phyloP scores from a whole-genome alignment of 2,113 vertebrate genomes.

The Brachypteracias leptosomus region DNA sequence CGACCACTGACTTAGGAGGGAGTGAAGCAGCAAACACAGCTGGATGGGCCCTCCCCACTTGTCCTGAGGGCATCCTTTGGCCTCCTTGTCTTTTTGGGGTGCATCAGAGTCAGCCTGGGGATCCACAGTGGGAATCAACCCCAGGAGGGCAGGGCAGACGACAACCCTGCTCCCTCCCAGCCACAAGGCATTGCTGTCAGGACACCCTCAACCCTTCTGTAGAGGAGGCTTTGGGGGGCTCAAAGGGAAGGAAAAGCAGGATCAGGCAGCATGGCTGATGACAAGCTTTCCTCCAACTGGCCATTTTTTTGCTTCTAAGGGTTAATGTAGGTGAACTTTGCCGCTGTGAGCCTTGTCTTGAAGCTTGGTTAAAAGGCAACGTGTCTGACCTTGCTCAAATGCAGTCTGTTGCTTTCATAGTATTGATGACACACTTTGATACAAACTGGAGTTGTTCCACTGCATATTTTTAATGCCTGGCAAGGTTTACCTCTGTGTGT shows the following conservation, averaged over 20 bases:
- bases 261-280: not conserved
- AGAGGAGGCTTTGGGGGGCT: not conserved
- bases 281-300: not conserved
- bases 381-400: not conserved
- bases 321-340: not conserved
- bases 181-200: accelerated
- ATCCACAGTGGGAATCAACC: not conserved
- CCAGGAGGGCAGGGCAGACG: not conserved
- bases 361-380: not conserved
- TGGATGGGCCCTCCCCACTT: accelerated
- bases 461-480: not conserved
- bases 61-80: not conserved
- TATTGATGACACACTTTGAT: not conserved
- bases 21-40: not conserved
- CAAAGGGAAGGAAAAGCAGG: not conserved
- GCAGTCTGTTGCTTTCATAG: not conserved
- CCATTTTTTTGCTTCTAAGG: not conserved
- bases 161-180: not conserved
- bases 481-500: not conserved
- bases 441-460: not conserved
- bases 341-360: not conserved
- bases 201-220: accelerated
- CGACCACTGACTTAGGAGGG: not conserved
- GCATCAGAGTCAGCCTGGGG: accelerated
- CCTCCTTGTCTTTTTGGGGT: not conserved